These are phyloP conservation scores for Cephus sareptanus DNA, from an alignment of 2,888 invertebrate species.

Conservation along the genomic window DNA sequence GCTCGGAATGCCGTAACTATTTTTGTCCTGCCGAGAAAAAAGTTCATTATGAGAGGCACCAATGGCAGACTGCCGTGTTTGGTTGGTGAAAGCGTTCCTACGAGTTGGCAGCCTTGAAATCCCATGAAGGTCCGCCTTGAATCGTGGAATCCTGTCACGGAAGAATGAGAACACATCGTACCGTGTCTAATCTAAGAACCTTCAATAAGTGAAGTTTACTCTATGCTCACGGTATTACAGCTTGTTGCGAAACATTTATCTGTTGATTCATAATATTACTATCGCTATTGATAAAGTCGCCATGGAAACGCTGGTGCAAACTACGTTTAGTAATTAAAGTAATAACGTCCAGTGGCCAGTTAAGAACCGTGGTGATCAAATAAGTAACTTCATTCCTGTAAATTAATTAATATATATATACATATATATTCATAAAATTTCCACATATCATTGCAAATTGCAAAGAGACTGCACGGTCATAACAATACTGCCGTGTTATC, in stretches of 20 bases:
- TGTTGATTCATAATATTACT: neutral
- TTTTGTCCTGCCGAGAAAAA: neutral
- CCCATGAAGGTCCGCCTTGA: neutral
- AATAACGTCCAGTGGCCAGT: neutral
- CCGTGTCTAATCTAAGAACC: neutral
- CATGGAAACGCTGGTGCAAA: neutral
- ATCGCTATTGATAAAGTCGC: neutral
- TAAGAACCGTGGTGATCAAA: neutral
- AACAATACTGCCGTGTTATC: too few relatives aligned
- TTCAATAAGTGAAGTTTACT: neutral
- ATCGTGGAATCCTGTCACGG: neutral
- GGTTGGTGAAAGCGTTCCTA: neutral
- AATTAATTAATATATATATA: neutral
- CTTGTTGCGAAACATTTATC: neutral
- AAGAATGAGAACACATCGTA: neutral
- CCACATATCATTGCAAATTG: neutral
- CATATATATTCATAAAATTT: neutral
- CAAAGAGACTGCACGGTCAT: too few relatives aligned
- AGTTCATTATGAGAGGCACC: neutral
- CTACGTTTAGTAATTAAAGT: neutral
- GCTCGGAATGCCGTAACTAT: neutral
- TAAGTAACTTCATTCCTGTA: neutral
- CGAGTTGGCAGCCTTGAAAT: neutral
- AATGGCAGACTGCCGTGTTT: neutral
- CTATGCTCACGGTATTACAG: neutral